These are phyloP conservation scores for Fulica atra DNA, from an alignment of 2,113 vertebrate species.

Conservation along the genomic window DNA sequence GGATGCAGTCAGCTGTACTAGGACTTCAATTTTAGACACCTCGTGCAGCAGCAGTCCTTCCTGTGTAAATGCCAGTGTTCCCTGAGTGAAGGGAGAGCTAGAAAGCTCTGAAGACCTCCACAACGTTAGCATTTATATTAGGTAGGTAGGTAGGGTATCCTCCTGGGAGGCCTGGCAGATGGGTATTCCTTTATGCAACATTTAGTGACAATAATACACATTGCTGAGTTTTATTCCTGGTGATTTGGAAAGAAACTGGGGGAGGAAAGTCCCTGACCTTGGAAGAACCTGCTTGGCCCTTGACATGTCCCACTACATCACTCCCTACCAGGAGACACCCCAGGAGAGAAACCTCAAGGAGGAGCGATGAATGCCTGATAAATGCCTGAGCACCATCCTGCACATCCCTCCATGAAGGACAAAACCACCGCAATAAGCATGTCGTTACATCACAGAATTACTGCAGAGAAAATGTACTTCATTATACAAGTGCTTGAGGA, in stretches of 20 bases:
- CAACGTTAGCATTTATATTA: neutral
- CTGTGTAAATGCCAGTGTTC: neutral
- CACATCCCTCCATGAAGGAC: constrained; percentile 2
- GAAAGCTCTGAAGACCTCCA: neutral
- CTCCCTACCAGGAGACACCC: neutral
- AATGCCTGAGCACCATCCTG: neutral
- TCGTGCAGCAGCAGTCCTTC: neutral
- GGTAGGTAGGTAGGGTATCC: neutral
- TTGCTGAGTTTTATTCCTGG: neutral
- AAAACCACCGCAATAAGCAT: neutral
- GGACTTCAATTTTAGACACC: neutral
- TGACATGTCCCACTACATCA: neutral
- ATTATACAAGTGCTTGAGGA: constrained; percentile 38
- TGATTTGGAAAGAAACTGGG: neutral
- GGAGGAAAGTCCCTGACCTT: neutral
- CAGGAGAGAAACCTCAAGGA: neutral
- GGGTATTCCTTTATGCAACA: neutral
- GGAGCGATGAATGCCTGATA: neutral
- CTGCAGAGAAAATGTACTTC: constrained; percentile 47
- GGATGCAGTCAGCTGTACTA: neutral
- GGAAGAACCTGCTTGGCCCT: neutral
- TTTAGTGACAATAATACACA: neutral
- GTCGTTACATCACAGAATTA: neutral
- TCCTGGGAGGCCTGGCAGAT: neutral
- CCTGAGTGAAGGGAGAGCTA: neutral